A percentile compares a stretch with the other conserved stretches of the same genome.
Evolutionary conservation across 2,888 invertebrate genomes (phyloP).

Genomic region (Zygaena filipendulae): DNA sequence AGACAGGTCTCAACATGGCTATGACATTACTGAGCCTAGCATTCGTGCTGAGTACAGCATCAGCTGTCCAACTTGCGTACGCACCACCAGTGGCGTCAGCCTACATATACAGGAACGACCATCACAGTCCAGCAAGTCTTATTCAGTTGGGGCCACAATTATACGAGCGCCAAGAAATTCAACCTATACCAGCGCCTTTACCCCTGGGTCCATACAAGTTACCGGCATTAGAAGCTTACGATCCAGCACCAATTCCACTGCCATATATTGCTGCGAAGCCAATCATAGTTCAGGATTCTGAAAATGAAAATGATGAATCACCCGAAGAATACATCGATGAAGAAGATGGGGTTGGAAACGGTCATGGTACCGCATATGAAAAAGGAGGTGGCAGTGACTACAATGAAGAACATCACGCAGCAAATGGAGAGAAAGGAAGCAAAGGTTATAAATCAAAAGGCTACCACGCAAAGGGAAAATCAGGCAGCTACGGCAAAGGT

Average conservation of each 20-base stretch:
- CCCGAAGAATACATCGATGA: constrained; percentile 30
- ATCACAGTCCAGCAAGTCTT: constrained; percentile 54
- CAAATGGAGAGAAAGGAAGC: constrained; percentile 65
- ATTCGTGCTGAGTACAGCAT: constrained; percentile 29
- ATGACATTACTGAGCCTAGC: constrained; percentile 33
- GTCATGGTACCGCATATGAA: constrained; percentile 29
- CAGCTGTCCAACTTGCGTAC: constrained; percentile 43
- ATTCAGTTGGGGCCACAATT: constrained; percentile 46
- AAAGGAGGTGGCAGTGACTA: constrained; percentile 59
- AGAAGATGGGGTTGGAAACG: constrained; percentile 22
- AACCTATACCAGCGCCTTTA: constrained; percentile 33
- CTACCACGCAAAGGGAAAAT: constrained; percentile 64
- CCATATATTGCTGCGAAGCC: constrained; percentile 47
- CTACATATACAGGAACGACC: constrained; percentile 63
- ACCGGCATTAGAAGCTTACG: constrained; percentile 33
- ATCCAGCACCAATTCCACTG: constrained; percentile 34
- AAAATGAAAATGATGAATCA: constrained; percentile 35
- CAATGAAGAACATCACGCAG: constrained; percentile 51
- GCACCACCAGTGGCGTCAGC: constrained; percentile 61
- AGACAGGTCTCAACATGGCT: constrained; percentile 48
- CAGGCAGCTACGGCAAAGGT: constrained; percentile 64
- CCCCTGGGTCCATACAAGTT: constrained; percentile 30
- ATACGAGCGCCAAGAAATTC: constrained; percentile 29
- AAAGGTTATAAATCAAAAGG: constrained; percentile 65
- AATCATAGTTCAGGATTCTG: constrained; percentile 35